Evolutionary conservation across 1,140 invertebrate genomes (phyloP).

Genomic region (Drosophila lacertosa): DNA sequence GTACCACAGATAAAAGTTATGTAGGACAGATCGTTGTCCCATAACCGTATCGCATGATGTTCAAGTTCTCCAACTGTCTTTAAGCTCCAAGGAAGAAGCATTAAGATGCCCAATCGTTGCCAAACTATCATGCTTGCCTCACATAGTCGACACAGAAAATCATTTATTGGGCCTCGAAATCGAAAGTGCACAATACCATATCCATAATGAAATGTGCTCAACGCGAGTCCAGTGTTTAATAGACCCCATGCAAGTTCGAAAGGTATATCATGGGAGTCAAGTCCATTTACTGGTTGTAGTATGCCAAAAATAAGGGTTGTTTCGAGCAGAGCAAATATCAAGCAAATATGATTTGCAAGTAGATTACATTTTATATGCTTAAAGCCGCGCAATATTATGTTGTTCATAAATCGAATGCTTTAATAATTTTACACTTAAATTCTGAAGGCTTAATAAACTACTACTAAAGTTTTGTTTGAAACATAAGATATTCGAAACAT

Average conservation of each 20-base stretch:
- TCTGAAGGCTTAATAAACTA: conserved; percentile 11
- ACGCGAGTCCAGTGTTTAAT: conserved; percentile 26
- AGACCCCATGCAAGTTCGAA: conserved; percentile 23
- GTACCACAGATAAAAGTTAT: background rate
- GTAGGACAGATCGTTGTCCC: background rate
- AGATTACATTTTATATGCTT: conserved; percentile 1
- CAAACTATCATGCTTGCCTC: conserved; percentile 30
- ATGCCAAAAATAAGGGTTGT: conserved; percentile 17
- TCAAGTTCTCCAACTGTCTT: conserved; percentile 5
- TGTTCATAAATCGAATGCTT: background rate
- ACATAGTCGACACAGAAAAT: conserved; percentile 27
- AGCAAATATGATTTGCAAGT: background rate
- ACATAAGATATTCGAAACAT: no score
- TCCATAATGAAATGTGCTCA: conserved; percentile 45
- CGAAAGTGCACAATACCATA: conserved; percentile 46
- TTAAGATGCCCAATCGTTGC: conserved; percentile 23
- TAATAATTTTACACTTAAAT: background rate
- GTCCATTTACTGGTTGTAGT: conserved; percentile 15
- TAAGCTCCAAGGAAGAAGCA: conserved; percentile 57
- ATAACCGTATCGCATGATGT: background rate
- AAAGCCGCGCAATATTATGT: conserved; percentile 20
- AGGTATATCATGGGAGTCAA: background rate
- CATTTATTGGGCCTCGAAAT: background rate
- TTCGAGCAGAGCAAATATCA: conserved; percentile 28
- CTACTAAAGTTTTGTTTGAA: conserved; percentile 3